Evolutionary conservation across 2,888 invertebrate genomes (phyloP).

Genomic region (Agrochola macilenta): DNA sequence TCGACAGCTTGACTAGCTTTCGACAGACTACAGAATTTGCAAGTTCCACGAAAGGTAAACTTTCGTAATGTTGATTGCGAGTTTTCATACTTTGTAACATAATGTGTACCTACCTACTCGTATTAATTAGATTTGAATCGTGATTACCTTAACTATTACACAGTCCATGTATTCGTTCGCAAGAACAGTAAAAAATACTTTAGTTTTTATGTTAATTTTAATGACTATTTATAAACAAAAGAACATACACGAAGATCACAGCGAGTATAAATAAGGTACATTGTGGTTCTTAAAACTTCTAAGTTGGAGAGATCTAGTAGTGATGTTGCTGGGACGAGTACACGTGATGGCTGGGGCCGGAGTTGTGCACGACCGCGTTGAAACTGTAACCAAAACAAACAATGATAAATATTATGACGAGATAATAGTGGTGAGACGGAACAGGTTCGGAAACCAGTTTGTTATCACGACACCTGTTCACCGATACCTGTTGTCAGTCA

Average conservation of each 20-base stretch:
- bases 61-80: conserved; percentile 62
- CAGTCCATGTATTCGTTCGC: neutral
- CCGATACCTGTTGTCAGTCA: conserved; percentile 69
- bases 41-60: conserved; percentile 51
- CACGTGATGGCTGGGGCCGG: conserved; percentile 86
- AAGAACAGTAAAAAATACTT: conserved; percentile 18
- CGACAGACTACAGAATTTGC: conserved; percentile 62
- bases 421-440: conserved; percentile 50
- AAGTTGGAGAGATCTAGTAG: conserved; percentile 74
- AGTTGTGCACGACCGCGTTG: conserved; percentile 88
- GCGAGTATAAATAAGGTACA: conserved; percentile 80
- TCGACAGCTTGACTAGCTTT: conserved; percentile 67
- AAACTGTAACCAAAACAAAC: conserved; percentile 81
- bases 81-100: conserved; percentile 58
- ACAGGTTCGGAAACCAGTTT: conserved; percentile 66
- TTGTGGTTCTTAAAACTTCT: conserved; percentile 66
- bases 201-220: conserved; percentile 65
- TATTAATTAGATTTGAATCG: conserved; percentile 37
- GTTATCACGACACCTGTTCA: conserved; percentile 74
- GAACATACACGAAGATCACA: conserved; percentile 80
- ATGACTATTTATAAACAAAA: conserved; percentile 73
- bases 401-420: conserved; percentile 59
- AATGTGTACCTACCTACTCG: no score
- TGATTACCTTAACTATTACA: conserved; percentile 10
- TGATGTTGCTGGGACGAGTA: conserved; percentile 85